A percentile compares a stretch with the other conserved stretches of the same genome.
Evolutionary conservation across 2,797 vertebrate species (phyloP).

Genomic region (Pipistrellus kuhlii): DNA sequence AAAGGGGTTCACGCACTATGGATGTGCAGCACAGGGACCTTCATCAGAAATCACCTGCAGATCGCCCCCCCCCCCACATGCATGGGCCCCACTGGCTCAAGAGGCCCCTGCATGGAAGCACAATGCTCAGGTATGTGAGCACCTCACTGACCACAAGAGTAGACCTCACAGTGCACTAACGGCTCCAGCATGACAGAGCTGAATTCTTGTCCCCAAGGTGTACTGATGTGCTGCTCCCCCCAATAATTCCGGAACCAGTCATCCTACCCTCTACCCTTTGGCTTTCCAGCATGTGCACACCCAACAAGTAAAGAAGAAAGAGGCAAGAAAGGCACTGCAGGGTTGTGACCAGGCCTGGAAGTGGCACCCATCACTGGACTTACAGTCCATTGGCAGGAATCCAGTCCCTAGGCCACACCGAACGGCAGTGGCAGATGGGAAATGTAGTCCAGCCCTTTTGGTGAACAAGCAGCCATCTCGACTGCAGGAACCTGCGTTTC

Average conservation of each 20-base stretch:
- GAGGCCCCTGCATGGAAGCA: too few species aligned
- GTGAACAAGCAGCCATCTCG: background rate
- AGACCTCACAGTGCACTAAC: rapidly evolving
- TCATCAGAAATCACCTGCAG: background rate
- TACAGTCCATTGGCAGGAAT: rapidly evolving
- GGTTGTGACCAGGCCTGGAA: background rate
- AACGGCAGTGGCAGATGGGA: background rate
- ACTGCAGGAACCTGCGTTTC: background rate
- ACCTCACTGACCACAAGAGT: rapidly evolving
- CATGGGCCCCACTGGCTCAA: background rate
- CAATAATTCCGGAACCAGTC: rapidly evolving
- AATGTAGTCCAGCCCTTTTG: background rate
- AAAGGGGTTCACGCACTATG: background rate
- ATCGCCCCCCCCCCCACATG: background rate
- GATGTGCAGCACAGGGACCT: rapidly evolving
- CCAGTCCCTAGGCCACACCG: background rate
- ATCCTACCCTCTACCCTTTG: rapidly evolving
- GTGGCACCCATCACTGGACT: too few species aligned
- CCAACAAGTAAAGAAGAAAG: background rate
- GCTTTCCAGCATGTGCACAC: rapidly evolving
- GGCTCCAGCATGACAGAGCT: rapidly evolving
- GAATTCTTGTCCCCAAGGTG: background rate
- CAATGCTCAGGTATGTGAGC: background rate
- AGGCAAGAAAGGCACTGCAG: background rate
- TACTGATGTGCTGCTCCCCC: rapidly evolving